These are phyloP conservation scores for Enteromius unitaeniatus DNA, from an alignment of 2,797 vertebrate species.

Conservation along the genomic window DNA sequence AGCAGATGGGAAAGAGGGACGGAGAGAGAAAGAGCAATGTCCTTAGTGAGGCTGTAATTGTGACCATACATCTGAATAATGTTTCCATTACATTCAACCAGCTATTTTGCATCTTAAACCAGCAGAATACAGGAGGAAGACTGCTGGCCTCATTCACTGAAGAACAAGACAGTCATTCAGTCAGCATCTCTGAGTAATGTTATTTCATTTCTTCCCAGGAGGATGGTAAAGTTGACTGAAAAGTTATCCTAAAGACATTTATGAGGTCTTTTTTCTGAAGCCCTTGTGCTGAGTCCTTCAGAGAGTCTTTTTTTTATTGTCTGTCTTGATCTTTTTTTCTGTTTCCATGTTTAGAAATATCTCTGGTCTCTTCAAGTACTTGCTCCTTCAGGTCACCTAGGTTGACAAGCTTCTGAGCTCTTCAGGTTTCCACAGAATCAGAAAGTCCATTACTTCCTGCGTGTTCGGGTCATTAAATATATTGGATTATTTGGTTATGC, in stretches of 20 bases:
- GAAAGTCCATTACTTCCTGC: background rate
- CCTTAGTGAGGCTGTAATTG: conserved; percentile 43
- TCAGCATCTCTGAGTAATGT: background rate
- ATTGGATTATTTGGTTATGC: background rate
- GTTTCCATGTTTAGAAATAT: background rate
- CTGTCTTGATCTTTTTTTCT: background rate
- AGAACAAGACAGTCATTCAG: conserved; percentile 4
- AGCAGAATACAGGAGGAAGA: conserved; percentile 3
- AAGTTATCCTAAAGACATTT: background rate
- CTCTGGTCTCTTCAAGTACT: background rate
- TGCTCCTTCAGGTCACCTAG: background rate
- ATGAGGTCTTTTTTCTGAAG: too few relatives aligned
- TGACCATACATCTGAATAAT: conserved; percentile 62
- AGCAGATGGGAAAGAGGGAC: conserved; percentile 26
- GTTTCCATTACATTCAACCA: conserved; percentile 66
- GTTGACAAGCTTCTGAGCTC: background rate
- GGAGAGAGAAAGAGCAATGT: conserved; percentile 25
- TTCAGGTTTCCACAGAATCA: background rate
- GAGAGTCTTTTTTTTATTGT: background rate
- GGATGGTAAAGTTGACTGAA: too few relatives aligned
- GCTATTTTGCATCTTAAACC: conserved; percentile 29
- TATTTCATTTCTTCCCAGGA: background rate
- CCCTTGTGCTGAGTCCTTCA: background rate
- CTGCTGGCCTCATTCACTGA: background rate
- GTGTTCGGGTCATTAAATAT: background rate